Base-by-base conservation (phyloP, 2,888 invertebrate genomes). In the Odontothrips loti region DNA sequence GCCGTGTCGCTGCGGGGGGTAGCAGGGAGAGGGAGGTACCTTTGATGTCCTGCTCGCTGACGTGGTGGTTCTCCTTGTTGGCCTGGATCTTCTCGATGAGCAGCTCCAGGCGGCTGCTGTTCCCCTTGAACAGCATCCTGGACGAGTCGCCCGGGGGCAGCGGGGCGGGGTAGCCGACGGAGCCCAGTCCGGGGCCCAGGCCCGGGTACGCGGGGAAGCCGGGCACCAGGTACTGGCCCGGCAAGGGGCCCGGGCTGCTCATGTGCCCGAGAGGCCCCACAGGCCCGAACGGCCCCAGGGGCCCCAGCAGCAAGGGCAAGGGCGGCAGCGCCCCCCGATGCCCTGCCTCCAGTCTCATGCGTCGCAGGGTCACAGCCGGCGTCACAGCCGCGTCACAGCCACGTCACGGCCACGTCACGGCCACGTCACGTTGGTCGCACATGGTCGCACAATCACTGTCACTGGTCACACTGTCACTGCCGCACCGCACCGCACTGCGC, bases 81-180 rank as follows among this genome's bases (percentile, higher is more conserved):
- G 94, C 94, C 87, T 95, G 95, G 85, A 95, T 95, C 89, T 95
- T 95, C 88, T 95, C 95, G 84, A 95, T 95, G 85, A 95, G 91
- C 86, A 94, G 92, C 88, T 95, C 95, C 87, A 95, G 89, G 85
- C 94, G 90, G 87, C 93, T 93, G 89, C 95, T 95, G 88, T 95
- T 95, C 83, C 95, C 95, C 87, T 94, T 95, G 90, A 95, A 95
- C 87, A 95, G 90, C 95, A 95, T 95, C 83, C 79, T 63, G 81
- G 68, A 80, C 80, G 81, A 80, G 75, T 68, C 43, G 80, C 80
- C 48, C 48, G 75, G 63, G 51, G 80, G 79, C 80, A 47, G 75
- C 78, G 58, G 79, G 51, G 58, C 43, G 11, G 47, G 63, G 47
- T 47, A 47, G 63, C 80, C 51, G 47, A 78, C 15, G 47, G 47